A percentile compares a stretch with the other conserved stretches of the same genome.
Evolutionary conservation across 1,140 invertebrate genomes (phyloP).

Genomic region (Aradophagus sp.): DNA sequence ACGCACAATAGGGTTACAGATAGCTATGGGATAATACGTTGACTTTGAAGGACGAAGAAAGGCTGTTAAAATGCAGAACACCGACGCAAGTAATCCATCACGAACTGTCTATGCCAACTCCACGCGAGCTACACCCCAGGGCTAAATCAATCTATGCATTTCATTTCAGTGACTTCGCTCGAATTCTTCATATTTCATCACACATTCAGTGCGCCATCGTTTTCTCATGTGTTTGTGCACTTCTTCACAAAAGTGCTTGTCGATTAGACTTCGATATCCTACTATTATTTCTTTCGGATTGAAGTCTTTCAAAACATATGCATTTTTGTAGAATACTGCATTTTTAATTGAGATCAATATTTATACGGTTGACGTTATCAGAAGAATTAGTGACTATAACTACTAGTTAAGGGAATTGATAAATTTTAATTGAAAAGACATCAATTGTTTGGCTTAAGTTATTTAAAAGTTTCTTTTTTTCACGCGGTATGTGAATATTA

Average conservation of each 20-base stretch:
- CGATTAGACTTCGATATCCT: constrained; percentile 13
- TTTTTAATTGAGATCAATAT: too few species aligned
- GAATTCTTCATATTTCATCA: constrained; percentile 71
- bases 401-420: too few species aligned
- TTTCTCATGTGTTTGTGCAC: constrained; percentile 62
- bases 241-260: constrained; percentile 25
- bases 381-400: too few species aligned
- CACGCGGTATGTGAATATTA: too few species aligned
- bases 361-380: too few species aligned
- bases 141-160: constrained; percentile 74
- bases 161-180: constrained; percentile 71
- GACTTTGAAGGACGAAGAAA: constrained; percentile 60
- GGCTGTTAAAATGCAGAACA: constrained; percentile 58
- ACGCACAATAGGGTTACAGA: constrained; percentile 55
- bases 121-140: constrained; percentile 59
- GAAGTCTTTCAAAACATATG: too few species aligned
- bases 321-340: too few species aligned
- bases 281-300: background rate
- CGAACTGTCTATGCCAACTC: constrained; percentile 69
- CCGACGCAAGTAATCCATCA: constrained; percentile 70
- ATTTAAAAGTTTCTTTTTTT: too few species aligned
- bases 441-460: too few species aligned
- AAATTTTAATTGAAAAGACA: too few species aligned
- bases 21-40: constrained; percentile 47
- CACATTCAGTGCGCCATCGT: constrained; percentile 66